phyloP scores from a whole-genome alignment of 1,140 invertebrate species.

The Drosophila ironensis region DNA sequence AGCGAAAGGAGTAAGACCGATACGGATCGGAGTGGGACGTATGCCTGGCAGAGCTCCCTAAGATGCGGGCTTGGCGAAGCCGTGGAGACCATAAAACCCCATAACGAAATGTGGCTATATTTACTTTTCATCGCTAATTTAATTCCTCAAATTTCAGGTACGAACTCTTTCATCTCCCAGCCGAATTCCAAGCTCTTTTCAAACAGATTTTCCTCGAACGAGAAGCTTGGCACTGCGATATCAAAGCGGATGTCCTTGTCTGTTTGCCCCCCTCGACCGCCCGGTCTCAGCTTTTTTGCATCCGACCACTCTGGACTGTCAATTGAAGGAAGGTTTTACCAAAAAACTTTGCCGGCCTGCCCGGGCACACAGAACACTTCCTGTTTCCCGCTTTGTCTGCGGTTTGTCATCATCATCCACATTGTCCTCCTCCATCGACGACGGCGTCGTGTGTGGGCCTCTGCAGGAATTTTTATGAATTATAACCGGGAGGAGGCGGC shows the following conservation, averaged over 20 bases:
- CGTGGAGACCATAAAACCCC: too few species aligned
- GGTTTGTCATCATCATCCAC: conserved; percentile 52
- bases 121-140: neutral
- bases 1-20: neutral
- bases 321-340: conserved; percentile 26
- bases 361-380: conserved; percentile 24
- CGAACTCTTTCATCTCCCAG: neutral
- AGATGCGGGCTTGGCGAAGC: too few species aligned
- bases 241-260: too few species aligned
- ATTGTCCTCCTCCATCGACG: conserved; percentile 5
- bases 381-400: conserved; percentile 66
- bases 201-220: neutral
- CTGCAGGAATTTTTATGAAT: conserved; percentile 71
- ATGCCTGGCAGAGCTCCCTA: neutral
- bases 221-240: too few species aligned
- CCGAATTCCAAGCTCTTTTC: neutral
- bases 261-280: too few species aligned
- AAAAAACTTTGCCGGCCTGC: neutral
- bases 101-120: neutral
- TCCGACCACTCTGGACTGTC: conserved; percentile 20
- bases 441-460: conserved; percentile 52
- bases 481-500: conserved; percentile 58
- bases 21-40: neutral
- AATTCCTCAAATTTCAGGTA: neutral
- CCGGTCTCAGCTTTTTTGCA: too few species aligned